phyloP scores from a whole-genome alignment of 2,888 invertebrate genomes.

The Leucophenga montana region DNA sequence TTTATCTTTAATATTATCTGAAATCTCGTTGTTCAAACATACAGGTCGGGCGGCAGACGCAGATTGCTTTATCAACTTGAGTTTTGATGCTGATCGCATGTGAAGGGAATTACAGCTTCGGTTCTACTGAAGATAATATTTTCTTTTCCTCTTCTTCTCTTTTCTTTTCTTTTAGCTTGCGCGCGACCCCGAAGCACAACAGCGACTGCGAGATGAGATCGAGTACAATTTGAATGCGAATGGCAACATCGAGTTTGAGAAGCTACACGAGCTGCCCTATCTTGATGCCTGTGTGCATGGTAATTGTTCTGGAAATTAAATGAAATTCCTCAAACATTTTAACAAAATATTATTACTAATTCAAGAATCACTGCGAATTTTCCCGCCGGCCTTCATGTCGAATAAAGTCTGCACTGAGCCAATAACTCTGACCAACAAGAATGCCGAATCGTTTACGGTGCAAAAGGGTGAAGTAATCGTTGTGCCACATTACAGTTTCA shows the following conservation, averaged over 20 bases:
- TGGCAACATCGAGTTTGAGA: constrained; percentile 61
- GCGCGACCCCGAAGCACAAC: constrained; percentile 54
- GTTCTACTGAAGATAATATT: neutral
- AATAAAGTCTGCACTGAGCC: constrained; percentile 64
- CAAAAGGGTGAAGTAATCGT: constrained; percentile 52
- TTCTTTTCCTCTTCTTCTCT: neutral
- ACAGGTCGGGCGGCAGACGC: no score
- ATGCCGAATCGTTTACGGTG: constrained; percentile 55
- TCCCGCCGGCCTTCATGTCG: constrained; percentile 55
- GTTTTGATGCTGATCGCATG: no score
- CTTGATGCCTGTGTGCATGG: constrained; percentile 70
- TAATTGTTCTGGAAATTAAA: constrained; percentile 38
- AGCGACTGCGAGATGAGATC: constrained; percentile 62
- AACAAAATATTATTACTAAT: no score
- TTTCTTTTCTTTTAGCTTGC: constrained; percentile 49
- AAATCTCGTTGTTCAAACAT: no score
- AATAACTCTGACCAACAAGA: constrained; percentile 54
- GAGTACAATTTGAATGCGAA: constrained; percentile 39
- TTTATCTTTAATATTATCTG: no score
- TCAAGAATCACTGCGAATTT: constrained; percentile 63
- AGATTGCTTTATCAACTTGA: no score
- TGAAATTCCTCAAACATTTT: neutral
- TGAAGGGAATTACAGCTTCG: no score
- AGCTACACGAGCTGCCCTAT: constrained; percentile 61
- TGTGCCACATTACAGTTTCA: constrained; percentile 60